phyloP scores from a whole-genome alignment of 2,888 invertebrate species.

The Noctuana brunneofusca region DNA sequence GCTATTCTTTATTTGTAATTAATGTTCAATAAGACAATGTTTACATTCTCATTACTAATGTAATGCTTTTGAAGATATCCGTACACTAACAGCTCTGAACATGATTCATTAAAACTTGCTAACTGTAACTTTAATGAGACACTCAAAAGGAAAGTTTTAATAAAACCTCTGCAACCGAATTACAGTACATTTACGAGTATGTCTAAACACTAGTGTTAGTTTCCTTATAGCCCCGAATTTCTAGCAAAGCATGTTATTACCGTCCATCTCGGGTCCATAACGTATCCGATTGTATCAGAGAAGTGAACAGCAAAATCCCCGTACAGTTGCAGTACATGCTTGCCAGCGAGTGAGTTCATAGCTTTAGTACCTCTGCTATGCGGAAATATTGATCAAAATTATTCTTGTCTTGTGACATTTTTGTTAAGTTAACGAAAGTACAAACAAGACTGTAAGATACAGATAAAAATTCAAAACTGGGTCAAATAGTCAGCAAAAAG shows the following conservation, averaged over 20 bases:
- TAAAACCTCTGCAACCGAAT: background rate
- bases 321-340: background rate
- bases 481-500: too few relatives aligned
- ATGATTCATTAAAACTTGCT: background rate
- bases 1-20: background rate
- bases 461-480: too few relatives aligned
- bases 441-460: too few relatives aligned
- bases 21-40: too few relatives aligned
- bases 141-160: conserved; percentile 7
- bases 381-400: background rate
- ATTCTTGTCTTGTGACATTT: too few relatives aligned
- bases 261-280: conserved; percentile 20
- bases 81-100: background rate
- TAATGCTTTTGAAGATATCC: too few relatives aligned
- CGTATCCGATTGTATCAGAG: conserved; percentile 24
- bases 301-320: conserved; percentile 3
- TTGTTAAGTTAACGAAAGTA: too few relatives aligned
- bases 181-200: conserved; percentile 18
- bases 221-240: conserved; percentile 22
- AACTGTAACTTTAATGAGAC: background rate
- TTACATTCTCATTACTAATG: too few relatives aligned
- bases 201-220: conserved; percentile 14
- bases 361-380: background rate
- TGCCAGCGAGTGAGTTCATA: background rate
- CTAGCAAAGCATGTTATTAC: conserved; percentile 22